Base-by-base conservation (phyloP, 2,113 vertebrate genomes). In the Platanista minor region DNA sequence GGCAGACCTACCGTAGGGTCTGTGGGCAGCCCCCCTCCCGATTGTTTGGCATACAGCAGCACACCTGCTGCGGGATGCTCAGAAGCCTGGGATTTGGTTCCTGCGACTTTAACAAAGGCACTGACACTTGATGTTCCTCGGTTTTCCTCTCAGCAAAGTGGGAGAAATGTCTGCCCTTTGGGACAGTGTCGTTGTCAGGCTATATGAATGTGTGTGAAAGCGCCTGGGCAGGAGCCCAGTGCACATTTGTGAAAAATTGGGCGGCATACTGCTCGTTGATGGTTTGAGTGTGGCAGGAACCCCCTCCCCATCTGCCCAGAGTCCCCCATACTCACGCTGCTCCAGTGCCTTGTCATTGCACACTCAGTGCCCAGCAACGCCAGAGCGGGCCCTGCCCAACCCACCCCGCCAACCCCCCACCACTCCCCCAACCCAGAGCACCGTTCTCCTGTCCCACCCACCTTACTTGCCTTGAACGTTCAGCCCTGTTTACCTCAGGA, bases 51-150 rank as follows among this genome's bases (percentile, higher is more conserved):
- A 0, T 33, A 33, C 71, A 11, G 54, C 75, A 46, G 96, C 78
- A 31, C n/a, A 10, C 46, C 59, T 6, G 41, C 13, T 17, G 52
- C n/a, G 9, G 81, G 82, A 36, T n/a, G 80, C 80, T 59, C 62
- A 0, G 41, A 57, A 61, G 27, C 36, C 27, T 6, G 39, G 62
- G 39, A 27, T 85, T 66, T 43, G 57, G 74, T 23, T 31, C 71
- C 74, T 9, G 57, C 83, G 95, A 96, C 92, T 90, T 97, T 94
- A 97, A 83, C 74, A 15, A 2, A n/a, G 74, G 77, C 84, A 3
- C 57, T 13, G 69, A 13, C 61, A 46, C 59, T 78, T 15, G 6
- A 36, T 3, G 18, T 39, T 29, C 46, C 62, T 29, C 36, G 29
- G 21, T 21, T 67, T 90, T 39, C 27, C 57, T 61, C 83, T 46